phyloP scores from a whole-genome alignment of 2,113 vertebrate genomes.

The Myiozetetes cayanensis region DNA sequence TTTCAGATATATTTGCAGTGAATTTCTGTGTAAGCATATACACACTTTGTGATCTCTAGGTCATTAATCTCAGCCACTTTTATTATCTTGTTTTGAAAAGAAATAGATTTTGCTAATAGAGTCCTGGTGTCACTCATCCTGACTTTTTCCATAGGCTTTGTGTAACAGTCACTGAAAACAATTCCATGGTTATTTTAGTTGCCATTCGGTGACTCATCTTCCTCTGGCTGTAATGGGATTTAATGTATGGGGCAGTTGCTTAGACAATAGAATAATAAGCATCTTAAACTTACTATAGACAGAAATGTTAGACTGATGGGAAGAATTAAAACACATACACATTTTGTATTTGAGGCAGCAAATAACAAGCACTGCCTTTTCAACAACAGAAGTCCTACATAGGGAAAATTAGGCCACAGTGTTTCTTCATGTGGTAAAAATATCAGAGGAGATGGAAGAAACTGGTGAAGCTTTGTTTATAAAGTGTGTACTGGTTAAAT shows the following conservation, averaged over 20 bases:
- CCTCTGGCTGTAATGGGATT: not conserved
- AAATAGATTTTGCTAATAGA: not conserved
- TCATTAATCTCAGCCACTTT: not conserved
- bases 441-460: not conserved
- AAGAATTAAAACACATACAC: not conserved
- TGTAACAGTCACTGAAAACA: not conserved
- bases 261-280: not conserved
- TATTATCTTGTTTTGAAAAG: not conserved
- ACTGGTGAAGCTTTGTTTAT: slow-evolving; percentile 20
- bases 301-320: not conserved
- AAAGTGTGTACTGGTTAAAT: not conserved
- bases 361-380: not conserved
- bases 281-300: not conserved
- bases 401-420: not conserved
- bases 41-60: not conserved
- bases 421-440: not conserved
- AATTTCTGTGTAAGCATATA: not conserved
- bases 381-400: not conserved
- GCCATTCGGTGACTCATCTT: not conserved
- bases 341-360: not conserved
- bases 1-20: not conserved
- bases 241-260: not conserved
- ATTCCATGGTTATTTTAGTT: not conserved
- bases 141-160: not conserved
- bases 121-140: not conserved